Evolutionary conservation across 30 jellyfish, hydroid and myxozoan species (phyloP).

Genomic region (Turritopsis dohrnii): DNA sequence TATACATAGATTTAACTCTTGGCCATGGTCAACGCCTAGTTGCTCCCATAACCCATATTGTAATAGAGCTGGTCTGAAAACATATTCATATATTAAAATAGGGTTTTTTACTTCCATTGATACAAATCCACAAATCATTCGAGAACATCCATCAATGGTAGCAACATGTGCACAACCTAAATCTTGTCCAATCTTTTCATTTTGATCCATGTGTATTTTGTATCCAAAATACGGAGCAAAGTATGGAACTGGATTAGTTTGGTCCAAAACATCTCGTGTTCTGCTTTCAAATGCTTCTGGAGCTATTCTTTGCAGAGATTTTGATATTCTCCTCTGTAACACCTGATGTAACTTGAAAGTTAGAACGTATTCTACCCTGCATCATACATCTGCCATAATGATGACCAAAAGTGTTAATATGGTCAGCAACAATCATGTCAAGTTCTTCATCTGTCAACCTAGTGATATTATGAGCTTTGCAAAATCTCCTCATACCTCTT

Average conservation of each 20-base stretch:
- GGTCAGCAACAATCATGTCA: background rate
- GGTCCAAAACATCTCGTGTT: slow-evolving; percentile 6
- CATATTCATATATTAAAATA: background rate
- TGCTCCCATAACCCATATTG: slow-evolving; percentile 17
- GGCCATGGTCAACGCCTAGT: slow-evolving; percentile 7
- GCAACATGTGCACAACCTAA: slow-evolving; percentile 20
- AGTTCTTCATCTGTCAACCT: background rate
- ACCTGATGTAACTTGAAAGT: background rate
- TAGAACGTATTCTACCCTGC: slow-evolving; percentile 13
- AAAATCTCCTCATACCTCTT: background rate
- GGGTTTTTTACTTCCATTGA: slow-evolving; percentile 17
- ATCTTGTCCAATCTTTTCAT: background rate
- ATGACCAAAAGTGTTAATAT: background rate
- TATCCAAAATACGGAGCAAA: slow-evolving; percentile 13
- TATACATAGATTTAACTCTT: too few species aligned
- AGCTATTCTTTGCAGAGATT: slow-evolving; percentile 12
- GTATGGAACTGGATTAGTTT: slow-evolving; percentile 15
- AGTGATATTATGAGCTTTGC: slow-evolving; percentile 1
- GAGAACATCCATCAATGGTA: slow-evolving; percentile 7
- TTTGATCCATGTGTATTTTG: slow-evolving; percentile 20
- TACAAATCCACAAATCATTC: slow-evolving; percentile 9
- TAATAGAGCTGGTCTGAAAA: slow-evolving; percentile 3
- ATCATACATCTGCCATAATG: slow-evolving; percentile 8
- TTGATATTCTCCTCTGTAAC: slow-evolving; percentile 10
- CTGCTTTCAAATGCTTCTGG: slow-evolving; percentile 13